Evolutionary conservation across 2,888 invertebrate species (phyloP).

Genomic region (Spialia ferax): DNA sequence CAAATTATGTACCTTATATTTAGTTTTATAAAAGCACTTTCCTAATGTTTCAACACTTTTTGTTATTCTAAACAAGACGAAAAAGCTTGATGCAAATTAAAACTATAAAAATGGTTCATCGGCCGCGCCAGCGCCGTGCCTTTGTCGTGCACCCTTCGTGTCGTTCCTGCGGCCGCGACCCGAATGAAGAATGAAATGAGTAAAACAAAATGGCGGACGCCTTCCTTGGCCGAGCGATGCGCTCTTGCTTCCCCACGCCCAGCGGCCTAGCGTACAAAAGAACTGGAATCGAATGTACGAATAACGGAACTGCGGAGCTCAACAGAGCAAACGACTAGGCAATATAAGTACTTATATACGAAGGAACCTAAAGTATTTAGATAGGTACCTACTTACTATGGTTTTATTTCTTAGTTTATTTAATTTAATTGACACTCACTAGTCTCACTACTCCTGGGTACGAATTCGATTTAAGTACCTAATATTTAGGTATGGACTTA

Average conservation of each 20-base stretch:
- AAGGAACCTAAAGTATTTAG: no score
- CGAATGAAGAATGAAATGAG: conserved; percentile 51
- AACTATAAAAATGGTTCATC: not conserved
- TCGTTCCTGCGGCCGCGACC: conserved; percentile 40
- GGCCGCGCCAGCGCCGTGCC: conserved; percentile 42
- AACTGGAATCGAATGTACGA: conserved; percentile 1
- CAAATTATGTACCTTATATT: not conserved
- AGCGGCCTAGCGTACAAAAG: not conserved
- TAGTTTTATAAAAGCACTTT: conserved; percentile 2
- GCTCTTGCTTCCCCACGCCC: not conserved
- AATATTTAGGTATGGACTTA: no score
- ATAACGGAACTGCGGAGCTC: not conserved
- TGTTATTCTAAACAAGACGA: not conserved
- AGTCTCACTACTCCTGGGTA: no score
- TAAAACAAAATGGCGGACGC: conserved; percentile 61
- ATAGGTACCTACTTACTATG: no score
- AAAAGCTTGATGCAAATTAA: not conserved
- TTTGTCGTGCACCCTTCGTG: conserved; percentile 50
- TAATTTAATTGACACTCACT: no score
- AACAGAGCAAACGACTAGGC: not conserved
- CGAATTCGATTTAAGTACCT: no score
- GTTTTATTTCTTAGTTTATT: no score
- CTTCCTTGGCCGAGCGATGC: not conserved
- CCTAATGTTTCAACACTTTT: not conserved
- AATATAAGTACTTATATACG: no score